Evolutionary conservation across 1,140 invertebrate genomes (phyloP).

Genomic region (Drosophila asahinai): DNA sequence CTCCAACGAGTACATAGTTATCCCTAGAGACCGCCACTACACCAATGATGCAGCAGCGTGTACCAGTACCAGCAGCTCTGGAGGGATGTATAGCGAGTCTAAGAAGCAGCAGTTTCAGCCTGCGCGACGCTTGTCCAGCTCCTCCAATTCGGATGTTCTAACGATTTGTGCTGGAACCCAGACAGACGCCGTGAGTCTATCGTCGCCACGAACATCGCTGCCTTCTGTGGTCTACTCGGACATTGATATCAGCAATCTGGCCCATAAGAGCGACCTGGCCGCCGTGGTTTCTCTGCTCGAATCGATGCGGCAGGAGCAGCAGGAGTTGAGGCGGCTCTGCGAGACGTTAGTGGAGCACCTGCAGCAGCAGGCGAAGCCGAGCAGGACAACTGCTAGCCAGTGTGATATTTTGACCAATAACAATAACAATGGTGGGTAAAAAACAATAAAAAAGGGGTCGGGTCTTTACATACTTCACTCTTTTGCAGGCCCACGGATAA

Average conservation of each 20-base stretch:
- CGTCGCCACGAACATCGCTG: conserved; percentile 4
- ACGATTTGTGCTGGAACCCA: conserved; percentile 81
- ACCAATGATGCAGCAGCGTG: conserved; percentile 5
- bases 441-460: background rate
- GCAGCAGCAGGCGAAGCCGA: conserved; percentile 32
- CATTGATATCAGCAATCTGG: conserved; percentile 46
- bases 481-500: conserved; percentile 36
- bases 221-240: conserved; percentile 29
- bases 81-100: conserved; percentile 25
- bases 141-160: conserved; percentile 54
- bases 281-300: conserved; percentile 47
- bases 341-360: conserved; percentile 46
- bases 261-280: conserved; percentile 48
- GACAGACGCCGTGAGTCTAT: conserved; percentile 49
- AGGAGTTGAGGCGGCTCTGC: conserved; percentile 47
- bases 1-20: conserved; percentile 56
- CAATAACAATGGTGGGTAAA: conserved; percentile 46
- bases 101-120: conserved; percentile 30
- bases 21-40: conserved; percentile 39
- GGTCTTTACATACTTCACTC: background rate
- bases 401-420: conserved; percentile 47
- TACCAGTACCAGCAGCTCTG: conserved; percentile 2
- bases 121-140: conserved; percentile 14
- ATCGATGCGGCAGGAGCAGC: conserved; percentile 62
- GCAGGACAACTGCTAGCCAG: conserved; percentile 49